These are phyloP conservation scores for Hephaestus fuliginosus DNA, from an alignment of 2,797 vertebrate species.

Conservation along the genomic window DNA sequence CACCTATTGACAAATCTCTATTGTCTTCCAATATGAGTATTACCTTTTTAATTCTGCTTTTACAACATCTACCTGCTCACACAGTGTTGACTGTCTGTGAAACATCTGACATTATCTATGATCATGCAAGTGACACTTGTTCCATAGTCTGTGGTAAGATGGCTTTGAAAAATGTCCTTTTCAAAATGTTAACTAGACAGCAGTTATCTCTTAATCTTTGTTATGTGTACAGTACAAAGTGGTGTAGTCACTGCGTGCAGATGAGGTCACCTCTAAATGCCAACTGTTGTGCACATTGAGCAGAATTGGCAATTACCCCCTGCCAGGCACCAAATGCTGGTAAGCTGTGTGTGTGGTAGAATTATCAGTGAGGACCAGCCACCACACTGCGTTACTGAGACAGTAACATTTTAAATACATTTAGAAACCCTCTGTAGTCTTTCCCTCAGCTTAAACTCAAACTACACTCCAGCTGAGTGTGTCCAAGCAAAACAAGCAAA, in stretches of 20 bases:
- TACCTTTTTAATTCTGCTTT: not conserved
- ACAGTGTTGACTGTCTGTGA: not conserved
- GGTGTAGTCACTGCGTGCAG: conserved; percentile 19
- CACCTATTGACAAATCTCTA: not conserved
- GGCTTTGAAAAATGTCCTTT: not conserved
- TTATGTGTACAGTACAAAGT: not conserved
- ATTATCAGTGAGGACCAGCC: not conserved
- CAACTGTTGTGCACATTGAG: conserved; percentile 31
- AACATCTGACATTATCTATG: not conserved
- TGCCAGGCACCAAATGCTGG: conserved; percentile 32
- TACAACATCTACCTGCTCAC: not conserved
- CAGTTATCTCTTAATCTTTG: not conserved
- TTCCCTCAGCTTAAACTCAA: not conserved
- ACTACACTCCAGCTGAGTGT: not conserved
- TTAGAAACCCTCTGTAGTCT: not conserved
- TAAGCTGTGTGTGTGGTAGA: conserved; percentile 26
- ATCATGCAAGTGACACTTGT: not conserved
- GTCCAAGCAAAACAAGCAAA: not conserved
- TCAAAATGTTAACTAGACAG: not conserved
- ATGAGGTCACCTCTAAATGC: conserved; percentile 34
- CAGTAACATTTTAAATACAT: not conserved
- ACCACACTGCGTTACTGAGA: conserved; percentile 11
- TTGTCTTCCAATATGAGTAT: not conserved
- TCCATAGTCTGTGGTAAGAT: not conserved
- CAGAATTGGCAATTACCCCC: conserved; percentile 37